phyloP scores from a whole-genome alignment of 2,113 vertebrate species.

The Pollimyrus isidori region DNA sequence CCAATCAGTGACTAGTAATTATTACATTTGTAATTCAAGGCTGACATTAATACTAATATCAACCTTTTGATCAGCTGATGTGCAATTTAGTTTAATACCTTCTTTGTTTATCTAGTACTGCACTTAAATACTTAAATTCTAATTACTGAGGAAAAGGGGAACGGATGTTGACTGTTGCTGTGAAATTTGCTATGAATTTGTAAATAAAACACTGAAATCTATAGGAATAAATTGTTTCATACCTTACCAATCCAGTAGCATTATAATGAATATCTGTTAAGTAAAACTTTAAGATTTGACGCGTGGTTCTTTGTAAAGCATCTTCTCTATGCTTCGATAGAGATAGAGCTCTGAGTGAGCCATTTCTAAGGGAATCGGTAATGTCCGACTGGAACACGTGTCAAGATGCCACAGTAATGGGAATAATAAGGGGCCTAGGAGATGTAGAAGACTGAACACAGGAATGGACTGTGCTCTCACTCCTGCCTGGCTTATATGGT shows the following conservation, averaged over 20 bases:
- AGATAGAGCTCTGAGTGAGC: neutral
- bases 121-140: neutral
- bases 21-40: neutral
- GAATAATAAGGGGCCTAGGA: slow-evolving; percentile 31
- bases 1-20: neutral
- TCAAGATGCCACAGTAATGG: slow-evolving; percentile 91
- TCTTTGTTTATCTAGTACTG: neutral
- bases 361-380: slow-evolving; percentile 57
- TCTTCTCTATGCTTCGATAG: neutral
- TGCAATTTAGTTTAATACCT: neutral
- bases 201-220: neutral
- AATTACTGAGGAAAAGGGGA: neutral
- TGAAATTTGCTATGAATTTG: neutral
- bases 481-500: neutral
- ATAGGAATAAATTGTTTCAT: neutral
- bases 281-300: neutral
- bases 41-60: neutral
- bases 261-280: neutral
- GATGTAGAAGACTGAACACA: neutral
- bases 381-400: slow-evolving; percentile 86
- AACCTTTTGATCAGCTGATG: neutral
- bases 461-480: neutral
- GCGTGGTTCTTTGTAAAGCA: neutral
- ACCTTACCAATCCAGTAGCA: neutral
- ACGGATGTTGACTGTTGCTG: neutral